phyloP scores from a whole-genome alignment of 2,113 vertebrate species.

The Misgurnus mizolepis region DNA sequence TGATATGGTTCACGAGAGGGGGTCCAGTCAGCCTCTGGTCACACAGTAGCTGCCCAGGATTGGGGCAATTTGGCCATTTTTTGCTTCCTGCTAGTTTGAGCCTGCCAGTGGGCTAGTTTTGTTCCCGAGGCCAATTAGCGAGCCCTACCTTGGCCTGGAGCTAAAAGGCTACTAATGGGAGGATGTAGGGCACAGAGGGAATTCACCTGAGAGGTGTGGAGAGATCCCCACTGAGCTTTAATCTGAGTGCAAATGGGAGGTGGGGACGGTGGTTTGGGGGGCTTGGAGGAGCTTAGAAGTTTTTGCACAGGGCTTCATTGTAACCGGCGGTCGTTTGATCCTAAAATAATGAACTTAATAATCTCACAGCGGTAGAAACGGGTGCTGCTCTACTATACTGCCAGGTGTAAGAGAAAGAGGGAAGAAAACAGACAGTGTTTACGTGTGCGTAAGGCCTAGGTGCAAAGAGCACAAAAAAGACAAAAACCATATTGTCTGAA shows the following conservation, averaged over 20 bases:
- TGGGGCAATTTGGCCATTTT: constrained; percentile 86
- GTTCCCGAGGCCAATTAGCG: constrained; percentile 98
- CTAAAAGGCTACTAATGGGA: constrained; percentile 92
- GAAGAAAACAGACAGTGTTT: constrained; percentile 66
- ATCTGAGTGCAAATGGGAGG: constrained; percentile 83
- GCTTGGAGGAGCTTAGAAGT: constrained; percentile 84
- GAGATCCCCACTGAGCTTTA: constrained; percentile 91
- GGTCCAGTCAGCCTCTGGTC: constrained; percentile 36
- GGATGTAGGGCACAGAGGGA: constrained; percentile 68
- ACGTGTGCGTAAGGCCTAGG: constrained; percentile 78
- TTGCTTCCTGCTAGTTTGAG: constrained; percentile 90
- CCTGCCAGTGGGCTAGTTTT: constrained; percentile 98
- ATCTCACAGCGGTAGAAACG: constrained; percentile 98
- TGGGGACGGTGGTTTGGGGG: constrained; percentile 56
- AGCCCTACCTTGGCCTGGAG: constrained; percentile 98
- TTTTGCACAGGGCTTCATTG: constrained; percentile 98
- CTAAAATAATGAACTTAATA: constrained; percentile 99
- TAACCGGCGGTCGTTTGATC: constrained; percentile 98
- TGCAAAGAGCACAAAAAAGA: constrained; percentile 49
- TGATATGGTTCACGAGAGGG: constrained; percentile 7
- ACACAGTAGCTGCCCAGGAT: constrained; percentile 73
- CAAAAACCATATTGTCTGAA: constrained; percentile 62
- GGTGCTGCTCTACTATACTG: constrained; percentile 96
- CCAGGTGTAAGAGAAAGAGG: constrained; percentile 89
- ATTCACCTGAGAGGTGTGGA: constrained; percentile 89